Conservation (phyloP, 2,888 invertebrate genomes). For the Nasonovia ribisnigri region DNA sequence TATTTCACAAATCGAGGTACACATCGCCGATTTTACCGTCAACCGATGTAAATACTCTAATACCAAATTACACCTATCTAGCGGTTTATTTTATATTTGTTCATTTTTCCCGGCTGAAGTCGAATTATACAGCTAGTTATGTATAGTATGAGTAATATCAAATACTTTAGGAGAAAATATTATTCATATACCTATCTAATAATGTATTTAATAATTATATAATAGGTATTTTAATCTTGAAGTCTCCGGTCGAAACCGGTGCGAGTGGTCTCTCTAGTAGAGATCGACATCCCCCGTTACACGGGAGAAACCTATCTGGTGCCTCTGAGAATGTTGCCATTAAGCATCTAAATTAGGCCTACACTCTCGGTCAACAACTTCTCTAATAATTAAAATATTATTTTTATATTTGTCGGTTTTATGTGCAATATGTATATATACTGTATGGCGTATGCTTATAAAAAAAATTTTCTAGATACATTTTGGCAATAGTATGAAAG, state of each 20-base stretch:
- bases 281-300: not conserved
- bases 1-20: too few relatives aligned
- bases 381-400: not conserved
- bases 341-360: not conserved
- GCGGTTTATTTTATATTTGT: not conserved
- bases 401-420: not conserved
- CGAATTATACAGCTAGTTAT: too few relatives aligned
- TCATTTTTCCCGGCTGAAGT: too few relatives aligned
- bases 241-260: not conserved
- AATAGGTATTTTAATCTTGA: not conserved
- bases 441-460: not conserved
- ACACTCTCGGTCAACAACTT: not conserved
- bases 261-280: not conserved
- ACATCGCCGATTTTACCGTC: too few relatives aligned
- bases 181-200: not conserved
- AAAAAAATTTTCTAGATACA: not conserved
- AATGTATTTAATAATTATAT: not conserved
- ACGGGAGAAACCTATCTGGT: not conserved
- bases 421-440: not conserved
- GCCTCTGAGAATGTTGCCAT: not conserved
- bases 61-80: too few relatives aligned
- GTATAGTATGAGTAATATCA: not conserved
- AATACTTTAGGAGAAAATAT: not conserved
- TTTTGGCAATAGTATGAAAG: conserved; percentile 34
- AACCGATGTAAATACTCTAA: too few relatives aligned